phyloP scores from a whole-genome alignment of 2,797 vertebrate genomes.

The Phyllotis vaccarum region DNA sequence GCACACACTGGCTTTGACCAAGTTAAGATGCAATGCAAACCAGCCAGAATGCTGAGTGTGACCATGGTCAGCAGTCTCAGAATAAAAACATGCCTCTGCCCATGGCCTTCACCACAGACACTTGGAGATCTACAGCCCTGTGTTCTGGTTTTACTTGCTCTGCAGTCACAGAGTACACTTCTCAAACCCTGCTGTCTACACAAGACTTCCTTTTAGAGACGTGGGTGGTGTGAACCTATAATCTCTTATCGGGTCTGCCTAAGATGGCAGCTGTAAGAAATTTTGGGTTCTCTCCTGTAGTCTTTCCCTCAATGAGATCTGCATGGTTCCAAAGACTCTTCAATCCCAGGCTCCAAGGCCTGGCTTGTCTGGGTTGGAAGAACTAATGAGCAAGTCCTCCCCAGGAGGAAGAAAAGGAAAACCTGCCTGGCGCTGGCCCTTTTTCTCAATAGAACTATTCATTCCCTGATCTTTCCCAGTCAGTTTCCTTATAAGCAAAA shows the following conservation, averaged over 20 bases:
- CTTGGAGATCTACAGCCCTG: constrained; percentile 28
- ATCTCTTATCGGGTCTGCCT: background rate
- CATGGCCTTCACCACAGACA: constrained; percentile 10
- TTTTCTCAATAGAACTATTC: background rate
- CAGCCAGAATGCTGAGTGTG: constrained; percentile 49
- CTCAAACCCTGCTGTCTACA: constrained; percentile 58
- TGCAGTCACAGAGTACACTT: constrained; percentile 60
- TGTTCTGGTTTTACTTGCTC: constrained; percentile 48
- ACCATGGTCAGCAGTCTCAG: constrained; percentile 67
- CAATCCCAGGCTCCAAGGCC: constrained; percentile 16
- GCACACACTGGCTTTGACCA: constrained; percentile 69
- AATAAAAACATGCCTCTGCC: constrained; percentile 26
- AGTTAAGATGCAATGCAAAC: constrained; percentile 69
- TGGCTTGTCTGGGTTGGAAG: background rate
- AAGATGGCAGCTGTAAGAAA: background rate
- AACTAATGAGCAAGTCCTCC: background rate
- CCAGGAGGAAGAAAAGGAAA: background rate
- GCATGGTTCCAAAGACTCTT: background rate
- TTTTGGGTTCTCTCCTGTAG: background rate
- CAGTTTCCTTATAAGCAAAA: background rate
- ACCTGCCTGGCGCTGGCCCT: background rate
- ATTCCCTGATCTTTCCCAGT: background rate
- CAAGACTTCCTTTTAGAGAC: constrained; percentile 76
- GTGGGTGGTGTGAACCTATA: background rate
- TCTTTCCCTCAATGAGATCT: background rate